phyloP scores from a whole-genome alignment of 2,113 vertebrate genomes.

The Esox niger region DNA sequence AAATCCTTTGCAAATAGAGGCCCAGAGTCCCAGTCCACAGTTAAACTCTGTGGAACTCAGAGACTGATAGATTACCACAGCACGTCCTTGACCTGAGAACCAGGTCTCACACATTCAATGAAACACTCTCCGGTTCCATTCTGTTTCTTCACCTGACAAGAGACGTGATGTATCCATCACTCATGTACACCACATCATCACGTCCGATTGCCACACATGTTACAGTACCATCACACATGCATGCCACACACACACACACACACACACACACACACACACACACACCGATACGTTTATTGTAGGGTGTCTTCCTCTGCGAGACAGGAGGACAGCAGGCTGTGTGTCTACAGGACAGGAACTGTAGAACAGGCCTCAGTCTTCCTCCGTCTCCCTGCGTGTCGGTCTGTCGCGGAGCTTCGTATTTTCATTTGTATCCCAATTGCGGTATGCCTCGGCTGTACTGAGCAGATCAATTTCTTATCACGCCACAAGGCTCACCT shows the following conservation, averaged over 20 bases:
- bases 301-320: background rate
- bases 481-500: slow-evolving; percentile 61
- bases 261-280: slow-evolving; percentile 4
- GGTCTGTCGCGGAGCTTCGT: slow-evolving; percentile 49
- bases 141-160: slow-evolving; percentile 23
- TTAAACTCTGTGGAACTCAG: background rate
- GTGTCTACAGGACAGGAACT: slow-evolving; percentile 50
- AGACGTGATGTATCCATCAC: slow-evolving; percentile 35
- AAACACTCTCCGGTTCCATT: slow-evolving; percentile 31
- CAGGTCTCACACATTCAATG: slow-evolving; percentile 42
- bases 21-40: no score
- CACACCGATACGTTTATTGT: slow-evolving; percentile 27
- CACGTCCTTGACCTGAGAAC: slow-evolving; percentile 34
- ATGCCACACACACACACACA: background rate
- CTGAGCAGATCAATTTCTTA: slow-evolving; percentile 70
- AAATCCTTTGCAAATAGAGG: no score
- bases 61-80: slow-evolving; percentile 45
- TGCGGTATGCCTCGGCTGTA: slow-evolving; percentile 62
- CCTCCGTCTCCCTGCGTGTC: slow-evolving; percentile 31
- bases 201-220: no score
- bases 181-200: slow-evolving; percentile 3
- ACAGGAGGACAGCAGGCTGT: slow-evolving; percentile 9
- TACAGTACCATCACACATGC: background rate
- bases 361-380: slow-evolving; percentile 45
- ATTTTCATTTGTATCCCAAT: slow-evolving; percentile 66